Percentiles rank a stretch among this genome's conserved stretches.
Evolutionary conservation across 2,113 vertebrate species (phyloP).

Genomic region (Typhlomys cinereus): DNA sequence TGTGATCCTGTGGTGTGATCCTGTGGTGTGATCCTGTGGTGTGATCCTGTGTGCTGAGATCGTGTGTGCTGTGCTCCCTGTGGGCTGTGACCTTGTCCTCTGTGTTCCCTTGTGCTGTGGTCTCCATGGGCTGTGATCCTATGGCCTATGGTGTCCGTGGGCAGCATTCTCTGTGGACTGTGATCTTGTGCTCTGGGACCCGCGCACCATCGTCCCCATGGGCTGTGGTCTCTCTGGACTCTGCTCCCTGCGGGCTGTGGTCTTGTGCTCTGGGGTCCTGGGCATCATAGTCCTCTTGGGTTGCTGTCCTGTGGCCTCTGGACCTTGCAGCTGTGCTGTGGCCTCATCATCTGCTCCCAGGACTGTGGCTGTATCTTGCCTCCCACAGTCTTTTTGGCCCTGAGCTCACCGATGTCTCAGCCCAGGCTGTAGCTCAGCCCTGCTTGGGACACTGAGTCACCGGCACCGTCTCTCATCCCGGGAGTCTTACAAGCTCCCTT

Average conservation of each 20-base stretch:
- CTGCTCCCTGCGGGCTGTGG: background rate
- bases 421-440: background rate
- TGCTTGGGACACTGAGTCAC: fast-evolving
- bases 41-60: too few species aligned
- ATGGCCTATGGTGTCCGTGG: background rate
- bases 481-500: background rate
- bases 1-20: too few species aligned
- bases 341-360: background rate
- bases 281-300: too few species aligned
- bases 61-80: too few species aligned
- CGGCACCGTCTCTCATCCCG: background rate
- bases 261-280: background rate
- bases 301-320: background rate
- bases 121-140: background rate
- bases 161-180: background rate
- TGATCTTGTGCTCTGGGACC: background rate
- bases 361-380: background rate
- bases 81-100: background rate
- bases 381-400: background rate
- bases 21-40: background rate
- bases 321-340: too few species aligned
- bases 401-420: background rate
- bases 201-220: too few species aligned
- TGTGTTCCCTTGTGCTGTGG: fast-evolving
- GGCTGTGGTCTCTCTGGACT: too few species aligned